Conservation (phyloP, 2,797 vertebrate genomes). For the Spheniscus humboldti region DNA sequence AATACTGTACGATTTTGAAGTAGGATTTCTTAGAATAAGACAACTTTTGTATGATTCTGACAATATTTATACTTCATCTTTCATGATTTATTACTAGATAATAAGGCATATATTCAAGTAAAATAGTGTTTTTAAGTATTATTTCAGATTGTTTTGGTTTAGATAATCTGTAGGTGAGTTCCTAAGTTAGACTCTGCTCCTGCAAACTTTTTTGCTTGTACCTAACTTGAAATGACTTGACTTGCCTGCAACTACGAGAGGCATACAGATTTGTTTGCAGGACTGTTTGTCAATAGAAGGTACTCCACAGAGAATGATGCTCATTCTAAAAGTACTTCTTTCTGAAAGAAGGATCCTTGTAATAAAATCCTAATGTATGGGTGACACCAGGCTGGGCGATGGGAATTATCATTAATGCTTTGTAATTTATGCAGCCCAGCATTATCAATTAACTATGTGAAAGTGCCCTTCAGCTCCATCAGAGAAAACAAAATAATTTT, state of each 20-base stretch:
- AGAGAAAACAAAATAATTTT: conserved; percentile 40
- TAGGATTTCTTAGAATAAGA: conserved; percentile 66
- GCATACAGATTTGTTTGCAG: background rate
- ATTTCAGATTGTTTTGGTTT: conserved; percentile 9
- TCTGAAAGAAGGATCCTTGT: conserved; percentile 15
- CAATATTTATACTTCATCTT: conserved; percentile 67
- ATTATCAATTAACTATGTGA: conserved; percentile 57
- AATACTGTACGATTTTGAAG: conserved; percentile 52
- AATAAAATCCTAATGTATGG: background rate
- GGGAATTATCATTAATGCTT: conserved; percentile 8
- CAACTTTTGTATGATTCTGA: conserved; percentile 64
- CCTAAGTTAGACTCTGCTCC: background rate
- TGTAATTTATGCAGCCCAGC: conserved; percentile 50
- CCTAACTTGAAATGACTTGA: background rate
- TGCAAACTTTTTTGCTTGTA: background rate
- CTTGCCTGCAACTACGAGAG: background rate
- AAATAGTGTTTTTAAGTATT: conserved; percentile 52
- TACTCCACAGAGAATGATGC: background rate
- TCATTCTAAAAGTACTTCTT: conserved; percentile 32
- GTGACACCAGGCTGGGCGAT: background rate
- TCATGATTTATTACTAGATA: conserved; percentile 61
- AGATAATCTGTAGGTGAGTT: conserved; percentile 29
- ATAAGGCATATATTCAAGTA: conserved; percentile 59
- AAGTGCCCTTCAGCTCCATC: conserved; percentile 74
- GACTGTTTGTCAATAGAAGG: background rate